A percentile compares a stretch with the other conserved stretches of the same genome.
phyloP scores from a whole-genome alignment of 2,888 invertebrate species.

The Elysia crispata region DNA sequence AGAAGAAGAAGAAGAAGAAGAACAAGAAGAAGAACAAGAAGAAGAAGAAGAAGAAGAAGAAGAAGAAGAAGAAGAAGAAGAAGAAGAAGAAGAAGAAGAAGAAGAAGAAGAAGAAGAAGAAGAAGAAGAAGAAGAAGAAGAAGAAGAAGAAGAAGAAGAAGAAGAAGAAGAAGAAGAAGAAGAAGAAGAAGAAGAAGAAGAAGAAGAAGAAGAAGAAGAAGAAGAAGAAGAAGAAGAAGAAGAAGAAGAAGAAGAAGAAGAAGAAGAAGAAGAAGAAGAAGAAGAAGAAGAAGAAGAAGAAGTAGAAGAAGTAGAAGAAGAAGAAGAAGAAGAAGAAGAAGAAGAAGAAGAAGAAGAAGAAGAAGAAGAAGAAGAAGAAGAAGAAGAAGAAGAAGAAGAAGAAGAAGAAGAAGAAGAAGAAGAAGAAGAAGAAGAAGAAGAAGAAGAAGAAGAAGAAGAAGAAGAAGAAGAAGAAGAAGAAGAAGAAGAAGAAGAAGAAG shows the following conservation, averaged over 20 bases:
- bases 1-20: not conserved
- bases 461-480: not conserved
- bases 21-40: not conserved
- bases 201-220: conserved; percentile 14
- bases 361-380: not conserved
- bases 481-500: not conserved
- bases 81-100: not conserved
- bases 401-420: not conserved
- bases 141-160: too few species aligned
- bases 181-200: conserved; percentile 6
- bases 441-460: not conserved
- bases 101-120: not conserved
- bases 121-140: not conserved
- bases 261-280: not conserved
- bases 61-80: not conserved
- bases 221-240: conserved; percentile 15
- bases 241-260: not conserved
- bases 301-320: not conserved
- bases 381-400: not conserved
- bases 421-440: not conserved
- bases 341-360: conserved; percentile 4
- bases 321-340: not conserved
- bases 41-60: not conserved
- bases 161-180: not conserved
- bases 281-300: not conserved